phyloP scores from a whole-genome alignment of 1,140 invertebrate species.

The Nylanderia fulva region DNA sequence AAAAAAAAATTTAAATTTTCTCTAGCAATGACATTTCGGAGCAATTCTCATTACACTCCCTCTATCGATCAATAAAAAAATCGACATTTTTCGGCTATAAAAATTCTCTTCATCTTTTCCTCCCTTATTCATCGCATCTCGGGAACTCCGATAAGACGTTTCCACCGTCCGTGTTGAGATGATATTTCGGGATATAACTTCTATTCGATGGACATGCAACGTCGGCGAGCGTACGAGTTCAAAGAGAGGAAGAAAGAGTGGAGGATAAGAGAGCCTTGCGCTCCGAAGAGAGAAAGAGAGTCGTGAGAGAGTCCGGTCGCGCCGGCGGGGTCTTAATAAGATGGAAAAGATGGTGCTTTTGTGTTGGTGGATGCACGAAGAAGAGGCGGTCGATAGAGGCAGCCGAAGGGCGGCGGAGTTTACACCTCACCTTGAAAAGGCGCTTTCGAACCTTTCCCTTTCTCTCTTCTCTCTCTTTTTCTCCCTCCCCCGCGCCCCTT shows the following conservation, averaged over 20 bases:
- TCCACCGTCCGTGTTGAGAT: not conserved
- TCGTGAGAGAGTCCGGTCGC: slow-evolving; percentile 71
- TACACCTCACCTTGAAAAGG: slow-evolving; percentile 78
- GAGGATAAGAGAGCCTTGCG: not conserved
- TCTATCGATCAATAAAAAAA: not conserved
- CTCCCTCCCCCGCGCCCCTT: not conserved
- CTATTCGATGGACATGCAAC: slow-evolving; percentile 18
- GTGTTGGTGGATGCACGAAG: slow-evolving; percentile 67
- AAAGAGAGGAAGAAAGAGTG: slow-evolving; percentile 34
- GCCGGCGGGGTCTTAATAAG: slow-evolving; percentile 75
- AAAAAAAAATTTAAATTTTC: not conserved
- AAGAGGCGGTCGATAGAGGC: slow-evolving; percentile 72
- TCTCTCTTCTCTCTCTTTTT: slow-evolving; percentile 5
- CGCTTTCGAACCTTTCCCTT: slow-evolving; percentile 68
- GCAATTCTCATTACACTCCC: not conserved
- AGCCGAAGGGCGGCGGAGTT: slow-evolving; percentile 75
- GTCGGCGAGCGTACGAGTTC: slow-evolving; percentile 51
- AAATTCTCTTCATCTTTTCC: not conserved
- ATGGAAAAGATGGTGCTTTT: slow-evolving; percentile 74
- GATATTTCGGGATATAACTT: slow-evolving; percentile 31
- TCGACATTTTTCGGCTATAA: not conserved
- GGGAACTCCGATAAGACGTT: not conserved
- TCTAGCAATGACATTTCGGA: not conserved
- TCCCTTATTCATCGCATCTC: not conserved
- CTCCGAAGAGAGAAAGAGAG: slow-evolving; percentile 42